These are phyloP conservation scores for Disparrhopalites patrizii DNA, from an alignment of 2,888 invertebrate genomes.

Conservation along the genomic window DNA sequence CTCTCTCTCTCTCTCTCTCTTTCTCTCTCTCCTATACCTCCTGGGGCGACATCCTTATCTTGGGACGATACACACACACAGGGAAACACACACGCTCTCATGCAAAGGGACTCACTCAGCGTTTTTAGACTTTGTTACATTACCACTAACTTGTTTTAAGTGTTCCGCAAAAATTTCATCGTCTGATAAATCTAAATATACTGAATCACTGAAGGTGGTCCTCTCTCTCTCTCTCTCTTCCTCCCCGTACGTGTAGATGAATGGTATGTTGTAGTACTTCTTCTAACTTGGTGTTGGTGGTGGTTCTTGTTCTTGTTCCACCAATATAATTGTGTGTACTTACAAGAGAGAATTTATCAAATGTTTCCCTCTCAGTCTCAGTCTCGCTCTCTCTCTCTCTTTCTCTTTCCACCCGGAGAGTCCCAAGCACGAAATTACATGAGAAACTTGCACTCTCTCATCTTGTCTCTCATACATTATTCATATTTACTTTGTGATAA, in stretches of 20 bases:
- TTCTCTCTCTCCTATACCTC: slow-evolving; percentile 8
- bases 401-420: too few relatives aligned
- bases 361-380: slow-evolving; percentile 20
- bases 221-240: too few relatives aligned
- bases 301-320: too few relatives aligned
- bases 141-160: slow-evolving; percentile 6
- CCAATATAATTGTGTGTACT: too few relatives aligned
- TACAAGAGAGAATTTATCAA: slow-evolving; percentile 19
- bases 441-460: slow-evolving; percentile 21
- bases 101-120: too few relatives aligned
- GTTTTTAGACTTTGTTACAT: too few relatives aligned
- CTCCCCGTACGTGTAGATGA: too few relatives aligned
- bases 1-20: slow-evolving; percentile 9
- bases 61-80: slow-evolving; percentile 16
- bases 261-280: too few relatives aligned
- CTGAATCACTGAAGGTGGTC: slow-evolving; percentile 22
- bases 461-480: slow-evolving; percentile 26
- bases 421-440: slow-evolving; percentile 24
- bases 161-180: slow-evolving; percentile 28
- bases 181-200: slow-evolving; percentile 24
- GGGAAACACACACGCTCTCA: slow-evolving; percentile 1
- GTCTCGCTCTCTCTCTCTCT: too few relatives aligned
- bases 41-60: slow-evolving; percentile 26
- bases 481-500: slow-evolving; percentile 26
- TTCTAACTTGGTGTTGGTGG: too few relatives aligned